Evolutionary conservation across 2,888 invertebrate genomes (phyloP), one percentile per base, ranked within the genome.

Genomic region (Dryomyza anilis): DNA sequence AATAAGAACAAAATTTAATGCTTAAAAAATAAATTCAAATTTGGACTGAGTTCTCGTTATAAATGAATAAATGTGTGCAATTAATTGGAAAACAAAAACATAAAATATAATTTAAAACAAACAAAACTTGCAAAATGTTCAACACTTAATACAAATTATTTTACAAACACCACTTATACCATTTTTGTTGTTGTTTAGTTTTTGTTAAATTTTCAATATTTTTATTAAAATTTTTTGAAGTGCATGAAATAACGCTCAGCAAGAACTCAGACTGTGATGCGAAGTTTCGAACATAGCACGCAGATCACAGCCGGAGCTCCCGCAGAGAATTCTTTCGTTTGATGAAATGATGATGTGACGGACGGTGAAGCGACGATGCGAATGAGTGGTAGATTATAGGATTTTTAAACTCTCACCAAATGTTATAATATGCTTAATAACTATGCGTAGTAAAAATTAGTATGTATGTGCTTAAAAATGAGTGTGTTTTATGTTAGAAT

Each of bases 231-330:
- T n/a, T n/a, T n/a, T n/a, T n/a, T n/a, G n/a, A n/a, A n/a, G n/a
- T n/a, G n/a, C 36, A 46, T 60, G 50, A 39, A 75, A 71, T 66
- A 84, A 84, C 88, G 87, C 90, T 86, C 85, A 93, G 92, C 91
- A 92, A 93, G 93, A 93, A 93, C 93, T 93, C 93, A 93, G 93
- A 92, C 94, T 94, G 94, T 94, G 94, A 94, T 94, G 93, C 92
- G 93, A 73, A 69, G 72, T 73, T 70, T 67, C 65, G 63, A 66
- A 64, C 62, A 72, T 68, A 71, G 84, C 81, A 89, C 91, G 93
- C 92, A 85, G 71, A 87, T 91, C 93, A 92, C 93, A 90, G 90
- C 84, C 86, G 85, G 89, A 92, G 91, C 87, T 85, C 93, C 89
- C 89, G 89, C 83, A 78, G 74, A 81, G 82, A 71, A 73, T 72